phyloP scores from a whole-genome alignment of 2,113 vertebrate species.

The Lepus americanus region DNA sequence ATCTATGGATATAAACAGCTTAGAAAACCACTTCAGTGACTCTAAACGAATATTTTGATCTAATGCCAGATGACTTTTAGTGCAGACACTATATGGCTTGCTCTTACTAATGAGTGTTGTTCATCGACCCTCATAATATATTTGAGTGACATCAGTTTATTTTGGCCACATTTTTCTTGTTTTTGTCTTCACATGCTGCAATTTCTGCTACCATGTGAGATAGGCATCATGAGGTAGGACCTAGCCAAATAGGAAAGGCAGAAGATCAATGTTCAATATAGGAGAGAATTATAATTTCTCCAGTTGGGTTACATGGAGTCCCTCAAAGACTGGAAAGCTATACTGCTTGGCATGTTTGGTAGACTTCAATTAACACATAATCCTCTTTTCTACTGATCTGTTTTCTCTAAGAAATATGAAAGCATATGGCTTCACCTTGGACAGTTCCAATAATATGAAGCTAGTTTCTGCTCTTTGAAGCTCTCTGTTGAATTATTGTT shows the following conservation, averaged over 20 bases:
- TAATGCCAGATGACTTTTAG: neutral
- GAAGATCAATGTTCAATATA: neutral
- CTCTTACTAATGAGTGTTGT: slow-evolving; percentile 19
- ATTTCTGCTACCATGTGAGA: neutral
- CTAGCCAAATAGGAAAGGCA: slow-evolving; percentile 41
- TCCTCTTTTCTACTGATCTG: neutral
- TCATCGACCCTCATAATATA: neutral
- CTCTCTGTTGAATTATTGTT: slow-evolving; percentile 41
- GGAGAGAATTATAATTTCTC: slow-evolving; percentile 20
- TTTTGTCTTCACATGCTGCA: slow-evolving; percentile 38
- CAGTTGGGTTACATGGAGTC: neutral
- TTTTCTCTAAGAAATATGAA: slow-evolving; percentile 64
- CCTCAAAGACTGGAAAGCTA: slow-evolving; percentile 18
- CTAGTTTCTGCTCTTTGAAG: neutral
- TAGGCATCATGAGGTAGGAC: neutral
- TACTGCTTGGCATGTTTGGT: slow-evolving; percentile 17
- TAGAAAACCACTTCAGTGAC: neutral
- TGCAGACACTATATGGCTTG: neutral
- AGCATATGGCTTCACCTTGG: slow-evolving; percentile 24
- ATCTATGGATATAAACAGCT: neutral
- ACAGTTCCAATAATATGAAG: neutral
- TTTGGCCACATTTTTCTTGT: neutral
- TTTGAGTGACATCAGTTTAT: slow-evolving; percentile 26
- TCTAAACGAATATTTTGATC: slow-evolving; percentile 49
- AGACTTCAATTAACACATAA: slow-evolving; percentile 50